These are phyloP conservation scores for Digitonthophagus gazella DNA, from an alignment of 2,888 invertebrate species.

Conservation along the genomic window DNA sequence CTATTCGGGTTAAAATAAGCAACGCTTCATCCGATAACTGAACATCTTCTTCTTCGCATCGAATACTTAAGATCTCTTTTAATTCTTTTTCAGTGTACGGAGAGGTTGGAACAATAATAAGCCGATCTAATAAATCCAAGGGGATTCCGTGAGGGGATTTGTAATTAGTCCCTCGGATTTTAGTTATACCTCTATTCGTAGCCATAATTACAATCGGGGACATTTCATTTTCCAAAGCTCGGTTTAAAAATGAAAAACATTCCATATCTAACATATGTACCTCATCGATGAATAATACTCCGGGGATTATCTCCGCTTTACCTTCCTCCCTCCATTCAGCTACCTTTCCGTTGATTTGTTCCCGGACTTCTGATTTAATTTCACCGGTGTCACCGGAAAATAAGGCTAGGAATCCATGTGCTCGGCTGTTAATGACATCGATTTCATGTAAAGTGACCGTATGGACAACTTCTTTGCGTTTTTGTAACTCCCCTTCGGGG, in stretches of 20 bases:
- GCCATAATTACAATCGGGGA: slow-evolving; percentile 99
- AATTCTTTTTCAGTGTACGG: slow-evolving; percentile 88
- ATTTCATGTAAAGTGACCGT: slow-evolving; percentile 99
- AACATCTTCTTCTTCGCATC: slow-evolving; percentile 98
- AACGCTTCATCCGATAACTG: slow-evolving; percentile 90
- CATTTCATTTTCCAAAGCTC: slow-evolving; percentile 95
- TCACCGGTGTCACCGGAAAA: slow-evolving; percentile 99
- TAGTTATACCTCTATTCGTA: slow-evolving; percentile 92
- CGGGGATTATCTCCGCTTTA: slow-evolving; percentile 98
- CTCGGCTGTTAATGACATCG: slow-evolving; percentile 97
- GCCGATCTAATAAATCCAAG: slow-evolving; percentile 90
- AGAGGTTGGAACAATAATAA: slow-evolving; percentile 90
- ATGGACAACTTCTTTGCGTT: slow-evolving; percentile 95
- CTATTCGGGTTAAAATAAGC: slow-evolving; percentile 87
- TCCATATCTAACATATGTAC: slow-evolving; percentile 99
- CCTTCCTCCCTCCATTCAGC: slow-evolving; percentile 99
- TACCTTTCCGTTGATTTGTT: slow-evolving; percentile 92
- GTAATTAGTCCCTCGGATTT: slow-evolving; percentile 92
- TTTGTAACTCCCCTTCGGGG: slow-evolving; percentile 97
- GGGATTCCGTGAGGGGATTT: slow-evolving; percentile 97
- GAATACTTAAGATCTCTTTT: slow-evolving; percentile 74
- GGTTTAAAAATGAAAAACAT: slow-evolving; percentile 96
- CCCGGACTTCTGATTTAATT: slow-evolving; percentile 95
- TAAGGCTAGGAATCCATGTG: slow-evolving; percentile 95
- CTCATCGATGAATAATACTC: slow-evolving; percentile 96